A percentile compares a stretch with the other conserved stretches of the same genome.
These are phyloP conservation scores for Aphyosemion australe DNA, from an alignment of 2,113 vertebrate species.

Conservation along the genomic window DNA sequence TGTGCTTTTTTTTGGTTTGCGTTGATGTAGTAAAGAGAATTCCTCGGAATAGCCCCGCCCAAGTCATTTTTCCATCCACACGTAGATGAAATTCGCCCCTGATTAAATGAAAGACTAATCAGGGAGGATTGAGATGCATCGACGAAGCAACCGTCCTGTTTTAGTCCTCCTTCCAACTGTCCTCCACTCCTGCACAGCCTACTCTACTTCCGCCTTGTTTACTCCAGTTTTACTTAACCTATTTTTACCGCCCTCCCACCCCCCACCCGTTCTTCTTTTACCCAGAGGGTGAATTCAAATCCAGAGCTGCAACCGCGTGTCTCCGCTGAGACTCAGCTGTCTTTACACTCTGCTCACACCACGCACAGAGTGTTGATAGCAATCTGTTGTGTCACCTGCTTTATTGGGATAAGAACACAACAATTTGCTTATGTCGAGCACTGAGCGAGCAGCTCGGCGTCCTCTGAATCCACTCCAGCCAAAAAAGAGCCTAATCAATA, in stretches of 20 bases:
- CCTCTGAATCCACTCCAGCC: not conserved
- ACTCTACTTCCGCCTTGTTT: slow-evolving; percentile 73
- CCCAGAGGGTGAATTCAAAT: slow-evolving; percentile 75
- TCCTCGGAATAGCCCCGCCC: slow-evolving; percentile 5
- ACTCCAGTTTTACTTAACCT: slow-evolving; percentile 72
- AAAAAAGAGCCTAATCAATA: too few species aligned
- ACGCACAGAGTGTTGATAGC: slow-evolving; percentile 21
- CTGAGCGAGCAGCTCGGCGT: not conserved
- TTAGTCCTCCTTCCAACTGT: slow-evolving; percentile 19
- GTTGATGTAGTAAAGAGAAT: slow-evolving; percentile 19
- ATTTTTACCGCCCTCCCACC: slow-evolving; percentile 82
- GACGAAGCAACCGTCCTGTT: slow-evolving; percentile 18
- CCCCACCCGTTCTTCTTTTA: slow-evolving; percentile 14
- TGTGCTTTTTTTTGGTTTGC: slow-evolving; percentile 35
- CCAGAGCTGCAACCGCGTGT: slow-evolving; percentile 66
- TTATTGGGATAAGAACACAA: slow-evolving; percentile 4
- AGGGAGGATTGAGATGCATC: slow-evolving; percentile 34
- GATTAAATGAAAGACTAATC: slow-evolving; percentile 23
- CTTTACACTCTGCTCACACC: slow-evolving; percentile 43
- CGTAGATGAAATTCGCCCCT: slow-evolving; percentile 5
- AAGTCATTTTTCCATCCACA: slow-evolving; percentile 24
- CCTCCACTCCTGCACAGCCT: slow-evolving; percentile 37
- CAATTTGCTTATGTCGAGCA: not conserved
- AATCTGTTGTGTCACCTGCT: slow-evolving; percentile 17
- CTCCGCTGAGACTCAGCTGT: slow-evolving; percentile 53